A percentile compares a stretch with the other conserved stretches of the same genome.
These are phyloP conservation scores for Psettodes erumei DNA, from an alignment of 2,113 vertebrate genomes.

Conservation along the genomic window DNA sequence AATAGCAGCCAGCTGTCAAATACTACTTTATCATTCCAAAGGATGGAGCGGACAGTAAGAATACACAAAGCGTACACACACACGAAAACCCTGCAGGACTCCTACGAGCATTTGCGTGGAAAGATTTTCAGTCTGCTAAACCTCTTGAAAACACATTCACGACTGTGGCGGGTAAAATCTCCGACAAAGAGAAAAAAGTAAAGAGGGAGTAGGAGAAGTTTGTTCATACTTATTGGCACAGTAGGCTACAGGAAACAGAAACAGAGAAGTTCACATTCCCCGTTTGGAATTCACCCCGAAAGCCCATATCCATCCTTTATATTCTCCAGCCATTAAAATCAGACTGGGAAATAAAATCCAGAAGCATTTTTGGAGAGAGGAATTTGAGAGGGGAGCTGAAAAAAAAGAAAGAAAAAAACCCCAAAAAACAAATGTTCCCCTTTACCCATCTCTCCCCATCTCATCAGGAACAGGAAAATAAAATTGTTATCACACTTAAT, in stretches of 20 bases:
- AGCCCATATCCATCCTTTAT: conserved; percentile 66
- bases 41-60: conserved; percentile 7
- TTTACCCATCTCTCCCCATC: conserved; percentile 6
- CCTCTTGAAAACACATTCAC: conserved; percentile 60
- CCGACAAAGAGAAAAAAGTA: neutral
- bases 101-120: conserved; percentile 17
- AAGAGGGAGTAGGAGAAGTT: conserved; percentile 23
- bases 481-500: conserved; percentile 56
- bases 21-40: conserved; percentile 22
- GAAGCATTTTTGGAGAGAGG: conserved; percentile 51
- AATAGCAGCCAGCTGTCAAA: conserved; percentile 45
- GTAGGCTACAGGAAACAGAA: conserved; percentile 48
- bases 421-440: conserved; percentile 23
- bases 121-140: conserved; percentile 47
- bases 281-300: conserved; percentile 56
- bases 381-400: conserved; percentile 35
- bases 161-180: conserved; percentile 23
- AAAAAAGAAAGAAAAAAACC: neutral
- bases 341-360: conserved; percentile 67
- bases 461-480: conserved; percentile 23
- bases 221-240: conserved; percentile 66
- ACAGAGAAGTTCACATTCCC: conserved; percentile 66
- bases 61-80: neutral
- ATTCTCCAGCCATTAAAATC: conserved; percentile 62
- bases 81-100: neutral